Evolutionary conservation across 2,888 invertebrate genomes (phyloP).

Genomic region (Pristionchus maxplancki): DNA sequence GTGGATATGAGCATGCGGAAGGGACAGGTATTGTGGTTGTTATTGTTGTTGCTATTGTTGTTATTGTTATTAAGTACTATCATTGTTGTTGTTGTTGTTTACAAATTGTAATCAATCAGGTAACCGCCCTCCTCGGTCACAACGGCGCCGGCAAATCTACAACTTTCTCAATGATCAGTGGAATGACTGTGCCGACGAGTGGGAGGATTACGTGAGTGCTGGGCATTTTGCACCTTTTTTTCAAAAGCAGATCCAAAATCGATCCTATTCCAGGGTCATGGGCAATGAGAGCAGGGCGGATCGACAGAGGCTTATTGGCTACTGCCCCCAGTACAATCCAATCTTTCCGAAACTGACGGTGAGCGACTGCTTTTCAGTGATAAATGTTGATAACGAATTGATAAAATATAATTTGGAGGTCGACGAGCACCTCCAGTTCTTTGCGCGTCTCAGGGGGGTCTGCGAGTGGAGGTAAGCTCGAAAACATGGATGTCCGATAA

Average conservation of each 20-base stretch:
- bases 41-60: too few species aligned
- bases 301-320: not conserved
- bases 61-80: too few species aligned
- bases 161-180: conserved; percentile 66
- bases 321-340: conserved; percentile 22
- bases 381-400: too few species aligned
- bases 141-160: conserved; percentile 76
- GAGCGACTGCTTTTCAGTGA: not conserved
- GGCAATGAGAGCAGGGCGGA: not conserved
- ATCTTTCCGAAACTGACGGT: conserved; percentile 36
- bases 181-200: conserved; percentile 66
- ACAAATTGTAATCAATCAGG: conserved; percentile 14
- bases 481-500: too few species aligned
- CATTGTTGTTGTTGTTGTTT: too few species aligned
- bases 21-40: conserved; percentile 64
- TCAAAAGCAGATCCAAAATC: too few species aligned
- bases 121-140: conserved; percentile 75
- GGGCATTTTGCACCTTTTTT: not conserved
- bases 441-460: conserved; percentile 68
- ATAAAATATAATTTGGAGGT: too few species aligned
- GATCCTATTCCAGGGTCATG: not conserved
- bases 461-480: conserved; percentile 52
- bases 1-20: conserved; percentile 67
- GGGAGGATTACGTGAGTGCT: conserved; percentile 51
- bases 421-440: conserved; percentile 71